A percentile compares a stretch with the other conserved stretches of the same genome.
Evolutionary conservation across 2,113 vertebrate species (phyloP).

Genomic region (Colossoma macropomum): DNA sequence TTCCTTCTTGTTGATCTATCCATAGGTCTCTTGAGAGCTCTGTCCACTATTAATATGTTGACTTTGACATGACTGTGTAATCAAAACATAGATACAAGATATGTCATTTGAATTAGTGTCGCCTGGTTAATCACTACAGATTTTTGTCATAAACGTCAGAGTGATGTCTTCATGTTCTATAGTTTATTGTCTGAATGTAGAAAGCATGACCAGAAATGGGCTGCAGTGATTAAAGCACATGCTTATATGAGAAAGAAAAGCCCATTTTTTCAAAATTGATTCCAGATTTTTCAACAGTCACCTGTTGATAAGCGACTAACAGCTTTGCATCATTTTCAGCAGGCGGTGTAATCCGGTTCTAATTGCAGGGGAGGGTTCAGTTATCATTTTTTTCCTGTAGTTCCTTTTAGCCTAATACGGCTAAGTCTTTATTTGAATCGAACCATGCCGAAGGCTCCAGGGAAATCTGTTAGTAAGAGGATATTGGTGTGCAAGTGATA

Average conservation of each 20-base stretch:
- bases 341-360: slow-evolving; percentile 53
- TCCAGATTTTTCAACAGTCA: slow-evolving; percentile 38
- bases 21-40: too few species aligned
- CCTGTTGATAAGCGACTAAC: slow-evolving; percentile 63
- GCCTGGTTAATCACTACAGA: too few species aligned
- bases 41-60: too few species aligned
- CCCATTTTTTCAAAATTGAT: too few species aligned
- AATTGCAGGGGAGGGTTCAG: slow-evolving; percentile 34
- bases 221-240: too few species aligned
- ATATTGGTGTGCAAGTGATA: slow-evolving; percentile 69
- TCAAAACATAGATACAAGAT: too few species aligned
- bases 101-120: too few species aligned
- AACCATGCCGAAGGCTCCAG: slow-evolving; percentile 68
- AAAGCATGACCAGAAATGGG: background rate
- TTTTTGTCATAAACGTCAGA: too few species aligned
- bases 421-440: slow-evolving; percentile 70
- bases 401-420: slow-evolving; percentile 66
- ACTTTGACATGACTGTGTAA: too few species aligned
- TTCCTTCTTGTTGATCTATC: too few species aligned
- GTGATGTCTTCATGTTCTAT: background rate
- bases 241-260: too few species aligned
- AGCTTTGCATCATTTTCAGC: slow-evolving; percentile 59
- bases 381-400: slow-evolving; percentile 67
- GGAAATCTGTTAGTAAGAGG: slow-evolving; percentile 66
- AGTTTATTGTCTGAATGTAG: background rate